Evolutionary conservation across 1,140 invertebrate genomes (phyloP).

Genomic region (Megalopta genalis): DNA sequence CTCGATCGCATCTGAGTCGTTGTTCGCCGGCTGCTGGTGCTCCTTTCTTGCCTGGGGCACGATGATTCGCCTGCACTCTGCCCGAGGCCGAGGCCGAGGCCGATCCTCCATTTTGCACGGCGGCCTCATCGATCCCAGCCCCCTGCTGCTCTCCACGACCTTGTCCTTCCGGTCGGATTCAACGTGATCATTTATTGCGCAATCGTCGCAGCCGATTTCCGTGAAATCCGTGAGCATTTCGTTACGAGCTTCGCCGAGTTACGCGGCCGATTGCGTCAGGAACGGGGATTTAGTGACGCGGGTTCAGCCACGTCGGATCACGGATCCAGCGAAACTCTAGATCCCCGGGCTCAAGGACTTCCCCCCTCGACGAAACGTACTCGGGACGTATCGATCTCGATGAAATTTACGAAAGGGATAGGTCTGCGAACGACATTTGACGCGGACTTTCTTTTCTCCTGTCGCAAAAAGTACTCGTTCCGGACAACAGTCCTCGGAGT

Average conservation of each 20-base stretch:
- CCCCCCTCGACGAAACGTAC: no score
- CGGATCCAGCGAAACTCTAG: not conserved
- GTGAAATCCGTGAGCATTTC: constrained; percentile 1
- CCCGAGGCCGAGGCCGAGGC: constrained; percentile 8
- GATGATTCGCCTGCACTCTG: constrained; percentile 15
- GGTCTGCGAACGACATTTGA: no score
- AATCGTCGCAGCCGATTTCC: not conserved
- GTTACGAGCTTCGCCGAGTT: not conserved
- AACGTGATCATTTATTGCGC: constrained; percentile 8
- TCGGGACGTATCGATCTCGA: no score
- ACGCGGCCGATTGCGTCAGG: not conserved
- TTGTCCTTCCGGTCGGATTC: constrained; percentile 23
- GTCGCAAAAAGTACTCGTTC: no score
- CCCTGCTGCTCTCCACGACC: constrained; percentile 15
- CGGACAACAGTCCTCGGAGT: no score
- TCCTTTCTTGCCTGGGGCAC: constrained; percentile 17
- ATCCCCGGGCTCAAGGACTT: not conserved
- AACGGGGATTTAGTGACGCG: not conserved
- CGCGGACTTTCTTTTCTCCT: no score
- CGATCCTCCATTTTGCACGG: constrained; percentile 17
- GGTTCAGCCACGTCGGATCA: not conserved
- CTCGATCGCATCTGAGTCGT: constrained; percentile 25
- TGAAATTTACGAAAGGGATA: no score
- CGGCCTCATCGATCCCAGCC: constrained; percentile 9
- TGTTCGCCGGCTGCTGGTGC: constrained; percentile 4